Base-by-base conservation (phyloP, 2,888 invertebrate species). In the Agonopterix alstromeriana region DNA sequence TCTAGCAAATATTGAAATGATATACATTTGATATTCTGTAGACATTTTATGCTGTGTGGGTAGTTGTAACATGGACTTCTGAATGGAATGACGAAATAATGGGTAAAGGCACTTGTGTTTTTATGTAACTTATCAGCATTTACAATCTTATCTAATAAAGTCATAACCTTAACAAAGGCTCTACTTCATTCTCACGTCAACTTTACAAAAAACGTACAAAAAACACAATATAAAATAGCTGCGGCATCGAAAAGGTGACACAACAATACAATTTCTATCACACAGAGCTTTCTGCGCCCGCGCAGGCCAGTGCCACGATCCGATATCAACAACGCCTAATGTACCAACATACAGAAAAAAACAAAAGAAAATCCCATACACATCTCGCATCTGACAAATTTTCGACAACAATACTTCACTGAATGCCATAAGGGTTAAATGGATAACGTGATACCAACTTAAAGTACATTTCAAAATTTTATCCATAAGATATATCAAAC, bases 301-400 rank as follows among this genome's bases (percentile, higher is more conserved):
- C 62, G 57, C 67, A 61, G 58, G 60, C 73, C 47, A 35, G 36
- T 38, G 27, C 48, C 17, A 49, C 59, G 65, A 72, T 70, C 74
- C 66, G 72, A 73, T 75, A 78, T 74, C 77, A 72, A 64, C 65
- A 53, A 67, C 73, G 71, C 65, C 71, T 79, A 79, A 77, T 77
- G 77, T 70, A 70, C 70, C 73, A 64, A 71, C 65, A 73, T 72
- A 66, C 54, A 57, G 56, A 62, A 61, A 61, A 64, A 65, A 62
- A 59, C 60, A 63, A 54, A 56, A 63, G 65, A 67, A 60, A 56
- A 56, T 47, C 42, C 51, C 51, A 65, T 59, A 75, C 75, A 74
- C 80, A 77, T 77, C 75, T 73, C 73, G 66, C 77, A 79, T 82
- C 86, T 85, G 87, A 87, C 87, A 86, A 87, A 86, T 86, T 86